phyloP scores from a whole-genome alignment of 2,113 vertebrate species.

The Serinus canaria region DNA sequence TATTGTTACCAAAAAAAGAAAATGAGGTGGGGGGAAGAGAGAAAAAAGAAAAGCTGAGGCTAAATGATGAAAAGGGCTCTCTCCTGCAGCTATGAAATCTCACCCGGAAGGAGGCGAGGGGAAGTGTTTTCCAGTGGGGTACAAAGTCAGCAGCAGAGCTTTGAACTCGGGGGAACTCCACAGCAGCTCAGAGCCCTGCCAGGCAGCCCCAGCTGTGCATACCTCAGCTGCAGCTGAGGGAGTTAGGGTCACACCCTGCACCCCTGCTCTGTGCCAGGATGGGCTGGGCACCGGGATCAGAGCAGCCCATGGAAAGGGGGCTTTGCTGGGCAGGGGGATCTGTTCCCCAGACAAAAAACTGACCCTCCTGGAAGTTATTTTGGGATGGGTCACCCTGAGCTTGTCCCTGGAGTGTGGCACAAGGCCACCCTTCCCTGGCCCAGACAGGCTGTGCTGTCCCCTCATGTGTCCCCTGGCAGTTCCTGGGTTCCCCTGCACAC shows the following conservation, averaged over 20 bases:
- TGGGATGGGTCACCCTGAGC: background rate
- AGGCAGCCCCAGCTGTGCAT: slow-evolving; percentile 58
- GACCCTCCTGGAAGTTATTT: background rate
- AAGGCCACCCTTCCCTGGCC: background rate
- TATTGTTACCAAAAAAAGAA: slow-evolving; percentile 52
- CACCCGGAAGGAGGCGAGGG: slow-evolving; percentile 31
- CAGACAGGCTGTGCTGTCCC: background rate
- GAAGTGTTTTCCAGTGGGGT: slow-evolving; percentile 46
- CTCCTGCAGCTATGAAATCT: slow-evolving; percentile 61
- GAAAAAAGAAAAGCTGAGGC: background rate
- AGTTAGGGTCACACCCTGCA: background rate
- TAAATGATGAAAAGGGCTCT: slow-evolving; percentile 27
- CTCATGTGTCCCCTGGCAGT: background rate
- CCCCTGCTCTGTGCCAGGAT: rapidly evolving
- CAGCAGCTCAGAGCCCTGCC: background rate
- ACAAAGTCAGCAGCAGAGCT: slow-evolving; percentile 60
- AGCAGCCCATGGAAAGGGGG: background rate
- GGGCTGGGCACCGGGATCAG: rapidly evolving
- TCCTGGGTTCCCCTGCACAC: rapidly evolving
- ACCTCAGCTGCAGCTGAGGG: slow-evolving; percentile 43
- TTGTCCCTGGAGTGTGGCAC: background rate
- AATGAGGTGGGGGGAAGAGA: rapidly evolving
- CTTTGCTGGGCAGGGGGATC: background rate
- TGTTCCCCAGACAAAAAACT: rapidly evolving
- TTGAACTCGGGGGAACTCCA: slow-evolving; percentile 64